These are phyloP conservation scores for Myocastor coypus DNA, from an alignment of 2,113 vertebrate species.

Conservation along the genomic window DNA sequence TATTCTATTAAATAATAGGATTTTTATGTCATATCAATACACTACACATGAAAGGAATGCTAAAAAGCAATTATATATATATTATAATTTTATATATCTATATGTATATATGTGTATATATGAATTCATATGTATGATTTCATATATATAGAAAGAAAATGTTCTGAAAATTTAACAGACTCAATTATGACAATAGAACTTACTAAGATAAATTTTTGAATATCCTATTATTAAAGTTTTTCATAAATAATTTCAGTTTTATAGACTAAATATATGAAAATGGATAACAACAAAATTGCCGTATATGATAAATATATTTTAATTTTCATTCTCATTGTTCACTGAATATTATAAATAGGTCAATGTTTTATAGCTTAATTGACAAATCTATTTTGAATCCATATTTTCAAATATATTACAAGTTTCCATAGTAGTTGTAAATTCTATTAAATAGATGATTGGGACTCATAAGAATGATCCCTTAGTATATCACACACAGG, in stretches of 20 bases:
- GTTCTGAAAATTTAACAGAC: neutral
- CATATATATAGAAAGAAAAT: neutral
- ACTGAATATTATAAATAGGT: neutral
- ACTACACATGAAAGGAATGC: neutral
- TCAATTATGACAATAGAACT: neutral
- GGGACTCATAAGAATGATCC: neutral
- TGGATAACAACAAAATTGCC: neutral
- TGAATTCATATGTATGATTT: neutral
- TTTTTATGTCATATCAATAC: neutral
- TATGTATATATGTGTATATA: neutral
- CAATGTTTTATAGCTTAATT: neutral
- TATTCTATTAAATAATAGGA: neutral
- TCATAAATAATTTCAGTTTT: neutral
- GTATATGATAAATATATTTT: neutral
- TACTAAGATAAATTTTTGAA: neutral
- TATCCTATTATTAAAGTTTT: neutral
- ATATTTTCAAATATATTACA: neutral
- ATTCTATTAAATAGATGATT: neutral
- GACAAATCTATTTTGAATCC: neutral
- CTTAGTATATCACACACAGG: neutral
- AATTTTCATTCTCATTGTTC: neutral
- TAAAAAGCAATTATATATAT: neutral
- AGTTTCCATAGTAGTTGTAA: neutral
- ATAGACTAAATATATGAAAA: neutral
- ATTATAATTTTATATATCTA: too few relatives aligned